Conservation (phyloP, 2,888 invertebrate genomes). For the Metallyticus violacea region DNA sequence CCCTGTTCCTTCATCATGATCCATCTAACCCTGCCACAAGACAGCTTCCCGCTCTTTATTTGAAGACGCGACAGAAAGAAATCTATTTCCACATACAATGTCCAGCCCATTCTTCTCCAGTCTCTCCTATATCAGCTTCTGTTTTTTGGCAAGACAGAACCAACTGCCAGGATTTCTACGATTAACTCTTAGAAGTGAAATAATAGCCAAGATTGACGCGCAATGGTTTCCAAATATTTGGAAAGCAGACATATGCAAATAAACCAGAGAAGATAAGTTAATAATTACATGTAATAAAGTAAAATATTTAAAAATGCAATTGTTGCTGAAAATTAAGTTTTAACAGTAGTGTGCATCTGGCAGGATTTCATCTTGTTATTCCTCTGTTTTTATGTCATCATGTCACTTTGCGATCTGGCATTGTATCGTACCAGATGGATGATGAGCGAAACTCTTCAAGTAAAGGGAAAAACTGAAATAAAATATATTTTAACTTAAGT, state of each 20-base stretch:
- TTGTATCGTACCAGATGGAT: too few relatives aligned
- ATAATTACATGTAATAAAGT: too few relatives aligned
- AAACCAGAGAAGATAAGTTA: too few relatives aligned
- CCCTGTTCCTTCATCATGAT: conserved; percentile 21
- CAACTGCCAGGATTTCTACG: background rate
- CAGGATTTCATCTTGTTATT: too few relatives aligned
- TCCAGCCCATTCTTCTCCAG: conserved; percentile 10
- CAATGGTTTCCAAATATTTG: background rate
- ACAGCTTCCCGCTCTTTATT: conserved; percentile 11
- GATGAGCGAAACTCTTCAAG: too few relatives aligned
- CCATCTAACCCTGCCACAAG: conserved; percentile 11
- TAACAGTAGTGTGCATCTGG: too few relatives aligned
- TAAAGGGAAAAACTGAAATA: too few relatives aligned
- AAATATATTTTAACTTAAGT: too few relatives aligned
- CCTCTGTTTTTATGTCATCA: too few relatives aligned
- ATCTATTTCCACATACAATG: conserved; percentile 20
- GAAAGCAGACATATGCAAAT: background rate
- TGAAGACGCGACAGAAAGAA: conserved; percentile 19
- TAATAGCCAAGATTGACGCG: background rate
- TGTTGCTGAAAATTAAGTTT: too few relatives aligned
- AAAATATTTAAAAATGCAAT: too few relatives aligned
- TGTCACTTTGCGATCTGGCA: too few relatives aligned
- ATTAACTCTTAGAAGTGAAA: background rate
- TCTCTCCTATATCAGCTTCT: background rate
- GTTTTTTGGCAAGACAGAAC: background rate